These are phyloP conservation scores for Nyctibius bracteatus DNA, from an alignment of 2,113 vertebrate species.

Conservation along the genomic window DNA sequence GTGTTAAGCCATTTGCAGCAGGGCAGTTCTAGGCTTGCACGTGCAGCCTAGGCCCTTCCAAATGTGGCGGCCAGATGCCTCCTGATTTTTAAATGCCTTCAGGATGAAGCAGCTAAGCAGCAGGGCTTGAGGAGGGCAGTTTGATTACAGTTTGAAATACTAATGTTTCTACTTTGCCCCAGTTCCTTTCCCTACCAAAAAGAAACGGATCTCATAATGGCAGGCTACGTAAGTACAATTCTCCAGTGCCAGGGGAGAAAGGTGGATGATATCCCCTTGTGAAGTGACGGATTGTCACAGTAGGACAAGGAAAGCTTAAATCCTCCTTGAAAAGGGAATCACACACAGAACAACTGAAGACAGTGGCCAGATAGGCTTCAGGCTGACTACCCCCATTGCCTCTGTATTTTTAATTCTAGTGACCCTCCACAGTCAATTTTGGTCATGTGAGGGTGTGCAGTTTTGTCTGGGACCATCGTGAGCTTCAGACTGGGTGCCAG, in stretches of 20 bases:
- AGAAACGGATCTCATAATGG: not conserved
- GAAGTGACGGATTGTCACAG: not conserved
- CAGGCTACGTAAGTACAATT: not conserved
- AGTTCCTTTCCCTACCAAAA: not conserved
- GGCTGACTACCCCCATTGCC: not conserved
- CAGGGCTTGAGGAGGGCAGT: not conserved
- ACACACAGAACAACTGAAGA: not conserved
- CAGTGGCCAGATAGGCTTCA: not conserved
- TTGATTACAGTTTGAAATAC: not conserved
- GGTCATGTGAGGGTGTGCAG: not conserved
- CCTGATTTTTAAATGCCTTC: not conserved
- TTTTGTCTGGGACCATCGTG: not conserved
- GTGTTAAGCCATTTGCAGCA: not conserved
- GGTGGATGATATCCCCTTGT: not conserved
- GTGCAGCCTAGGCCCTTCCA: not conserved
- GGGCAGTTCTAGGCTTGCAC: not conserved
- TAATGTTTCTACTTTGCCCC: not conserved
- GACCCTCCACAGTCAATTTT: fast-evolving
- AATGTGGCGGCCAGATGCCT: not conserved
- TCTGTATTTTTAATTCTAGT: not conserved
- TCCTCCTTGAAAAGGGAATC: not conserved
- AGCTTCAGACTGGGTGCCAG: not conserved
- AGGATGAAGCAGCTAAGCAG: not conserved
- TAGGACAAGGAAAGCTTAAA: not conserved
- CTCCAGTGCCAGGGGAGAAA: not conserved